Base-by-base conservation (phyloP, 2,113 vertebrate genomes). In the Carassius gibelio region DNA sequence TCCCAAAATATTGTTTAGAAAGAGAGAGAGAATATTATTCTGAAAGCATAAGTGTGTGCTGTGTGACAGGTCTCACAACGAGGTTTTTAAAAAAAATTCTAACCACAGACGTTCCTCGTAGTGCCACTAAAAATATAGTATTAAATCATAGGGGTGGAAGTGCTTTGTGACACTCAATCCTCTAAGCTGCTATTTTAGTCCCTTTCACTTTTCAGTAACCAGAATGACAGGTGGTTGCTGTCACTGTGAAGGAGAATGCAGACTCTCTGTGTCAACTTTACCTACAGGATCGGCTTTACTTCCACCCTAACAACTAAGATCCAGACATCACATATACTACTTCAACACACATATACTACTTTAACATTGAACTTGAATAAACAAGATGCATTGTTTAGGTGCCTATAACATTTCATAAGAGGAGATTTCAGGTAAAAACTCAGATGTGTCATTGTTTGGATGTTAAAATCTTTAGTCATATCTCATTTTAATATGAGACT, bases 51-150 rank as follows among this genome's bases (percentile, higher is more conserved):
- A 15, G 50, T n/a, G 13, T 79, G 38, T 11, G 7, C 55, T 45
- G 68, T 71, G 61, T 48, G 64, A 48, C 2, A 79, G 66, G 48
- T 15, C 64, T 71, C 64, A 45, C 50, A 48, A 36, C 2, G 23
- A 8, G 59, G 2, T 8, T 23, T 36, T 74, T 82, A 48, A 82
- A 79, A 84, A 30, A 9, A 9, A 3, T 26, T 42, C 76, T 83
- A 52, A 55, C 88, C 88, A 81, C 88, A 74, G 86, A 90, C 45
- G 87, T 86, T 77, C 23, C 85, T 38, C 82, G 84, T 91, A 55
- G 61, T 87, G 89, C 91, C 92, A 91, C 92, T 92, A 93, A 93
- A 87, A 88, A 91, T 82, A 91, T 84, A 80, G 15, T 1, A 42
- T 77, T 79, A 86, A 86, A 83, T 90, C 88, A 88, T 59, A 86